Percentiles rank a stretch among this genome's conserved stretches.
phyloP scores from a whole-genome alignment of 2,888 invertebrate genomes.

The Deroplatys truncata region DNA sequence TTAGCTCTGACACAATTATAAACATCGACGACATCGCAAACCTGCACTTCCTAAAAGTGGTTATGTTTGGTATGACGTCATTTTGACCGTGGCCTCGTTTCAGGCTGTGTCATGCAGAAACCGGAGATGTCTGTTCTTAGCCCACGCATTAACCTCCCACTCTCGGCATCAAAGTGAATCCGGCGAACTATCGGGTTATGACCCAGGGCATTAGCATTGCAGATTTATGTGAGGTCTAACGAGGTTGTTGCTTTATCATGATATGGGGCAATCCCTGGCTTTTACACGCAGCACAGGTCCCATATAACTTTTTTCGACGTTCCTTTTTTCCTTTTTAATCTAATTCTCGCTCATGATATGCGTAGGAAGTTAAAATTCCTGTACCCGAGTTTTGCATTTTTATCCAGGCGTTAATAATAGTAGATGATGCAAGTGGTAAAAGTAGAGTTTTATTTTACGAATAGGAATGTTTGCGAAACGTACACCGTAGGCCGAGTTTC shows the following conservation, averaged over 20 bases:
- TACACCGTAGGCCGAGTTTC: too few relatives aligned
- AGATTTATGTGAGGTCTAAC: not conserved
- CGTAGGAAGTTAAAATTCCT: too few relatives aligned
- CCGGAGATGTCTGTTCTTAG: not conserved
- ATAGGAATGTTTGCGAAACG: too few relatives aligned
- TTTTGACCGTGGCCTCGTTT: not conserved
- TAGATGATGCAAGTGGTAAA: too few relatives aligned
- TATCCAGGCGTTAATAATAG: too few relatives aligned
- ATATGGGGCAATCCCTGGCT: not conserved
- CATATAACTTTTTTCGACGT: too few relatives aligned
- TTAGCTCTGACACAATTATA: not conserved
- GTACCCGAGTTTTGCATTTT: too few relatives aligned
- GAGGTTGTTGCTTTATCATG: not conserved
- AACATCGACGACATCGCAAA: not conserved
- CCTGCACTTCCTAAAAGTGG: not conserved
- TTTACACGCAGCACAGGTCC: not conserved
- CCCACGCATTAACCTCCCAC: not conserved
- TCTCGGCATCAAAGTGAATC: too few relatives aligned
- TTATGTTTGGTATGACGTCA: not conserved
- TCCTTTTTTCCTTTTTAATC: too few relatives aligned
- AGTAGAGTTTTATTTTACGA: too few relatives aligned
- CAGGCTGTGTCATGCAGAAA: not conserved
- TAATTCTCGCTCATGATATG: too few relatives aligned
- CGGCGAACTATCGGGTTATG: not conserved
- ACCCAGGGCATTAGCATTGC: not conserved